phyloP scores from a whole-genome alignment of 2,797 vertebrate species.

The Choloepus didactylus region DNA sequence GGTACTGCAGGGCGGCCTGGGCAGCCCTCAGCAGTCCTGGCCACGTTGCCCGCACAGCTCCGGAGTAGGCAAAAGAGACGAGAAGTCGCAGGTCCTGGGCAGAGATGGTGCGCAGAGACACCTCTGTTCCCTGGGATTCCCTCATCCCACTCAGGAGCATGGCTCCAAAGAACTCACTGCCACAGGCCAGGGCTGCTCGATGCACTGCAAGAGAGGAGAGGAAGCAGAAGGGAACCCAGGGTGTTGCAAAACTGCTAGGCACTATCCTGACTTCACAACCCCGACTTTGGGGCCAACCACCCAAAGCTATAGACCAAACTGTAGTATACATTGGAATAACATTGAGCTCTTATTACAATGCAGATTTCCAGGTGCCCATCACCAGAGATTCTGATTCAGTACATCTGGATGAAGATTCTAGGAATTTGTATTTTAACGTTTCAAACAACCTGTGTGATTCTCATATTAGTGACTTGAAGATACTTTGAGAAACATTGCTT shows the following conservation, averaged over 20 bases:
- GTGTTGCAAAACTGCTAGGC: background rate
- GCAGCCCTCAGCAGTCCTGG: slow-evolving; percentile 91
- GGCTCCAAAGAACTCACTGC: slow-evolving; percentile 92
- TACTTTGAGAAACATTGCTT: background rate
- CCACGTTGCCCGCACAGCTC: slow-evolving; percentile 91
- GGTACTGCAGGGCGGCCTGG: slow-evolving; percentile 92
- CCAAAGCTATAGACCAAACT: background rate
- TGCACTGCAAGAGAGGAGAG: slow-evolving; percentile 88
- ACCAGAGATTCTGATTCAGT: slow-evolving; percentile 13
- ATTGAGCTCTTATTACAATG: background rate
- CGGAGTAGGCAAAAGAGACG: slow-evolving; percentile 92
- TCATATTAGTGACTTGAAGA: background rate
- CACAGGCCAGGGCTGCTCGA: slow-evolving; percentile 90
- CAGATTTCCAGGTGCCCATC: background rate
- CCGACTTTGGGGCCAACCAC: background rate
- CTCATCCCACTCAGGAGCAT: slow-evolving; percentile 94
- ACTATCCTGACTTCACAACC: background rate
- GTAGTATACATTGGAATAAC: background rate
- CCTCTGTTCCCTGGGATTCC: slow-evolving; percentile 88
- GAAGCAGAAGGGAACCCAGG: slow-evolving; percentile 34
- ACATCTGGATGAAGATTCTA: background rate
- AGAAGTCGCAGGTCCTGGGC: slow-evolving; percentile 89
- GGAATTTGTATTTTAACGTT: slow-evolving; percentile 23
- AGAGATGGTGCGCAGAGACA: slow-evolving; percentile 87
- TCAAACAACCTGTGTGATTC: background rate